Conservation (phyloP, 2,888 invertebrate species). For the Lepidochitona cinerea region DNA sequence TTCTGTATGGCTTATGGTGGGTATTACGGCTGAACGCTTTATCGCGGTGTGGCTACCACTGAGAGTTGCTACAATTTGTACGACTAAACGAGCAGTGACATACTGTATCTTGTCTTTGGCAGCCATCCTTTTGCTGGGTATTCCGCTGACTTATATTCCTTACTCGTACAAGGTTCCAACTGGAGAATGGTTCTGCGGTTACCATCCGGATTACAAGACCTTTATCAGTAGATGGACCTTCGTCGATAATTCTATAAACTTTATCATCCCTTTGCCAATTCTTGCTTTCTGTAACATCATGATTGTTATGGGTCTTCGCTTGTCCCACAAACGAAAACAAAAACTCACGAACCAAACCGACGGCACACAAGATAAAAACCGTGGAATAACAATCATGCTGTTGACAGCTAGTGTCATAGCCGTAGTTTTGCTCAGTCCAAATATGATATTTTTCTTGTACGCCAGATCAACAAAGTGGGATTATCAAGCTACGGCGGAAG, state of each 20-base stretch:
- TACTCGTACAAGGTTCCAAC: neutral
- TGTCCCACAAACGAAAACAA: neutral
- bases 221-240: conserved; percentile 3
- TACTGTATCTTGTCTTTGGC: neutral
- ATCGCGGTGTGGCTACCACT: neutral
- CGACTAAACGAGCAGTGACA: neutral
- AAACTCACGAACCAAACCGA: neutral
- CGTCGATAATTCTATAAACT: neutral
- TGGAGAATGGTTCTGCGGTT: neutral
- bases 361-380: neutral
- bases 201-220: neutral
- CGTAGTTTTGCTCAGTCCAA: neutral
- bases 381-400: neutral
- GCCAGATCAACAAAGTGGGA: neutral
- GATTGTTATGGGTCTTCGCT: neutral
- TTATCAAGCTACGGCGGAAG: neutral
- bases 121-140: neutral
- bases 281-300: neutral
- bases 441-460: neutral
- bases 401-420: neutral
- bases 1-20: neutral
- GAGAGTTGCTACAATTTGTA: neutral
- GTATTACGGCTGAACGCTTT: neutral
- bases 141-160: neutral
- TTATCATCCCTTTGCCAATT: neutral